phyloP scores from a whole-genome alignment of 2,797 vertebrate species.

The Vespertilio murinus region DNA sequence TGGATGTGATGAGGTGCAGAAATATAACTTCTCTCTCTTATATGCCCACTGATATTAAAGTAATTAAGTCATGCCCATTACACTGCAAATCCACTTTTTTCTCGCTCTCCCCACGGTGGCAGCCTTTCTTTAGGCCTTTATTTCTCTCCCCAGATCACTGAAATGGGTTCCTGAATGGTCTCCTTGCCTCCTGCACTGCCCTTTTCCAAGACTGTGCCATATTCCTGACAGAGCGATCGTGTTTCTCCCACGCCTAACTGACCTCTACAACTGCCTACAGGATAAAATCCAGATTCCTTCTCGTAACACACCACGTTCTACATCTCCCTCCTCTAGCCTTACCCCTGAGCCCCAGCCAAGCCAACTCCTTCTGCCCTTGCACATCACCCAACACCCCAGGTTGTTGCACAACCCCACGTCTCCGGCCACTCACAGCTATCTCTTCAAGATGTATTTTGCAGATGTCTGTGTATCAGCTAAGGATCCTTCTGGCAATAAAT shows the following conservation, averaged over 20 bases:
- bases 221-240: not conserved
- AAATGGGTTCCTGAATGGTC: not conserved
- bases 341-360: not conserved
- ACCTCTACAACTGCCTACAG: not conserved
- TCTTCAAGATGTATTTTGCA: constrained; percentile 16
- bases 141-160: not conserved
- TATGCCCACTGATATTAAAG: not conserved
- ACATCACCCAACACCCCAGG: not conserved
- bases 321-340: not conserved
- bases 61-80: not conserved
- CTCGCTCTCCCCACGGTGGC: not conserved
- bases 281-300: not conserved
- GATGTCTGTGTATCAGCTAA: not conserved
- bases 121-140: not conserved
- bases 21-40: not conserved
- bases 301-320: not conserved
- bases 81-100: not conserved
- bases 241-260: not conserved
- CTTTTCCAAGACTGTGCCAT: not conserved
- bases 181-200: not conserved
- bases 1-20: not conserved
- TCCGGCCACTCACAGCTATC: not conserved
- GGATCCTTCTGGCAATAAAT: constrained; percentile 63
- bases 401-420: not conserved
- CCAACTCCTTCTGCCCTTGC: not conserved